Base-by-base conservation (phyloP, 2,113 vertebrate species). In the Platichthys stellatus region DNA sequence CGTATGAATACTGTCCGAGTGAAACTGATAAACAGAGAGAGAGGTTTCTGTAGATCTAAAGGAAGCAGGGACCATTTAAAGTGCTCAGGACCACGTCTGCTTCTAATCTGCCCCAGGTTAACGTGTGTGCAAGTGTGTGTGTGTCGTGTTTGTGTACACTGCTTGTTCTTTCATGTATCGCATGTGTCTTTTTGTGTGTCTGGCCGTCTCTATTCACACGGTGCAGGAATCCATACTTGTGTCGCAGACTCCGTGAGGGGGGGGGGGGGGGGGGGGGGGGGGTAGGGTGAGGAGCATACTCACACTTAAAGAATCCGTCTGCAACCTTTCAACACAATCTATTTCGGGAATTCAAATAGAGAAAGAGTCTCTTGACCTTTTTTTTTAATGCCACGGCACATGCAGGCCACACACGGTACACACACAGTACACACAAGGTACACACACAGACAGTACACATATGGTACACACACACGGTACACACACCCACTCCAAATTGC, bases 281-380 rank as follows among this genome's bases (percentile, higher is more conserved):
- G 28, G 28, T n/a, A n/a, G 5, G 5, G 28, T 43, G 23, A 23
- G 23, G 23, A 23, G 23, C 58, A 61, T 63, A 40, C 62, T 43
- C 58, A 61, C 63, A 40, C 78, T 71, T 63, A 31, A 63, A 80
- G 61, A 56, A 65, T 78, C 74, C 53, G 77, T 84, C 76, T 80
- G 69, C 63, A 71, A 73, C 79, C 83, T 76, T 79, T 85, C 24
- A 77, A 23, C 51, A 14, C 5, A 0, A 65, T 23, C 82, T 78
- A 68, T 72, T 81, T 63, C 15, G 20, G 70, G 73, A 64, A 63
- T 62, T 81, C 63, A 78, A 80, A 80, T 43, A 72, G 63, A 72
- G n/a, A 78, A 74, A 78, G 45, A 47, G n/a, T 51, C 54, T 74
- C 67, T 75, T 84, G 80, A 87, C 88, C 90, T 87, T 87, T 82